Conservation (phyloP, 1,140 invertebrate genomes). For the Rhagoletis zephyria region DNA sequence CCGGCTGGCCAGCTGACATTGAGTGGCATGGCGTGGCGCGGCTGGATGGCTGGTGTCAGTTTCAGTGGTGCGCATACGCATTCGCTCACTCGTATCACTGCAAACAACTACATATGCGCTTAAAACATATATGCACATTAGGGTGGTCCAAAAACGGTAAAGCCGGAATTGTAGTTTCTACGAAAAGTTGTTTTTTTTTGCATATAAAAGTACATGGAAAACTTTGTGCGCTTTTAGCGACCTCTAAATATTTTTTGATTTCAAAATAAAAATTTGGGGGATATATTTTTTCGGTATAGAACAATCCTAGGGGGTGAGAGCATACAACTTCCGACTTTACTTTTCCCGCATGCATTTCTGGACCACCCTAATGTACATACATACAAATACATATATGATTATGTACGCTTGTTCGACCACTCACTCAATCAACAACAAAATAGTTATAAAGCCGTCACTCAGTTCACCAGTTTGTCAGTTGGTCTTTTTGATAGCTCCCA, state of each 20-base stretch:
- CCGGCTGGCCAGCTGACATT: neutral
- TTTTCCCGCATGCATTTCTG: too few relatives aligned
- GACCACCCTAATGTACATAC: too few relatives aligned
- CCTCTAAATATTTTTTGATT: too few relatives aligned
- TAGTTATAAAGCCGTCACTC: slow-evolving; percentile 3
- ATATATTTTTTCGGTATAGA: too few relatives aligned
- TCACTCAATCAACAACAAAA: slow-evolving; percentile 16
- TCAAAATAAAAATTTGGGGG: too few relatives aligned
- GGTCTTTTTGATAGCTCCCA: slow-evolving; percentile 21
- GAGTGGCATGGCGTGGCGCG: neutral
- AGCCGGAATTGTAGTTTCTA: too few relatives aligned
- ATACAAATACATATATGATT: neutral
- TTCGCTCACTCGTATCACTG: neutral
- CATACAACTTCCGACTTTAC: too few relatives aligned
- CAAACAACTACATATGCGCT: neutral
- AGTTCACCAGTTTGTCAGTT: neutral
- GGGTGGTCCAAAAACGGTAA: neutral
- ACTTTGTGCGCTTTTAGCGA: too few relatives aligned
- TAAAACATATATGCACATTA: neutral
- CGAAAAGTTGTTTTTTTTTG: too few relatives aligned
- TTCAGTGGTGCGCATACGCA: neutral
- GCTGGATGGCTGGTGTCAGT: slow-evolving; percentile 20
- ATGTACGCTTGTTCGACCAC: neutral
- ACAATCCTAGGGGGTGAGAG: too few relatives aligned
- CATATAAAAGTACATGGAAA: too few relatives aligned